phyloP scores from a whole-genome alignment of 2,888 invertebrate species.

The Eudemis profundana region DNA sequence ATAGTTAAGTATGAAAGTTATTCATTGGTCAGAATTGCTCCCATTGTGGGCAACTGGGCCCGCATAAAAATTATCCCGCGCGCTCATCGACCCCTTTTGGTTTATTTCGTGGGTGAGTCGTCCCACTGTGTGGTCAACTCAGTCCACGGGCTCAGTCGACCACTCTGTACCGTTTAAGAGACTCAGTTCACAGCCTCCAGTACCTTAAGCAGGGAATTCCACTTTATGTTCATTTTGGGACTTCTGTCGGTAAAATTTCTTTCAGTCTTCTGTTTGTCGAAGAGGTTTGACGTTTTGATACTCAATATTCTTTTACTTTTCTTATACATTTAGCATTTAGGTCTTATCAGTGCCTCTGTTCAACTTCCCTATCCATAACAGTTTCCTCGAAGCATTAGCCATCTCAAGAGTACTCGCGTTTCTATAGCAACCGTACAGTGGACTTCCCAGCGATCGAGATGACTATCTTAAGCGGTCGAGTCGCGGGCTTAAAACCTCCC shows the following conservation, averaged over 20 bases:
- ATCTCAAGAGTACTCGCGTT: background rate
- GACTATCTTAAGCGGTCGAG: conserved; percentile 37
- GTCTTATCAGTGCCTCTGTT: too few species aligned
- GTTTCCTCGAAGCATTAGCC: too few species aligned
- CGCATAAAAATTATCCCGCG: conserved; percentile 9
- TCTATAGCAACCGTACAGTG: conserved; percentile 20
- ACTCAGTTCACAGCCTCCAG: too few species aligned
- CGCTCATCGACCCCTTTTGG: conserved; percentile 8
- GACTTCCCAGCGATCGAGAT: conserved; percentile 19
- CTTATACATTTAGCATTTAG: background rate
- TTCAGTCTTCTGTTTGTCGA: too few species aligned
- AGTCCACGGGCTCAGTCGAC: conserved; percentile 20
- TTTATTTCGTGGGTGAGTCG: conserved; percentile 23
- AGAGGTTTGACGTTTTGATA: too few species aligned
- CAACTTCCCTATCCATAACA: too few species aligned
- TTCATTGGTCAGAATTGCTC: background rate
- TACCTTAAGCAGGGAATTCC: too few species aligned
- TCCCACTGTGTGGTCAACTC: conserved; percentile 9
- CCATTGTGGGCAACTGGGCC: background rate
- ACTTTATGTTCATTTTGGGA: too few species aligned
- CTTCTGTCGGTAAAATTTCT: too few species aligned
- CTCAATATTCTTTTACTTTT: too few species aligned
- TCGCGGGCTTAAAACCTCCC: conserved; percentile 33
- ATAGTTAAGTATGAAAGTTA: too few species aligned
- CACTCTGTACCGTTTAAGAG: conserved; percentile 2